Evolutionary conservation across 2,113 vertebrate species (phyloP).

Genomic region (human (Homo sapiens)): DNA sequence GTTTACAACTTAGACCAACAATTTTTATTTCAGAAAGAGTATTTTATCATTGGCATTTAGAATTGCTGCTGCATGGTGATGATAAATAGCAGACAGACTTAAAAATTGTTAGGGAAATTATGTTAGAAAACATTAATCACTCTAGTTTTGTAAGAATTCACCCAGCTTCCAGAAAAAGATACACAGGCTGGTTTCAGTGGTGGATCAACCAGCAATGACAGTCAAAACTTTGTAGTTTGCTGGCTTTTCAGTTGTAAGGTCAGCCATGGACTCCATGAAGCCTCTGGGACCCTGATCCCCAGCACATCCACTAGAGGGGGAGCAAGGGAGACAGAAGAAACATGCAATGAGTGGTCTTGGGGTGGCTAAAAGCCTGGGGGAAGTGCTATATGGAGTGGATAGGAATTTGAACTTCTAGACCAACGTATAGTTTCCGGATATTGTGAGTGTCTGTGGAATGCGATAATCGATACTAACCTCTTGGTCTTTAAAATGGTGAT

Average conservation of each 20-base stretch:
- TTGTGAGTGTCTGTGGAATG: not conserved
- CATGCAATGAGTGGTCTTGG: not conserved
- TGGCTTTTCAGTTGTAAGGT: not conserved
- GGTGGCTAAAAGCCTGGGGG: not conserved
- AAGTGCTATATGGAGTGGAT: not conserved
- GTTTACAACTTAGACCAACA: slow-evolving; percentile 39
- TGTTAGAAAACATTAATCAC: slow-evolving; percentile 8
- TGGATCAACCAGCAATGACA: not conserved
- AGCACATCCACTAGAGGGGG: not conserved
- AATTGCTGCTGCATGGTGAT: not conserved
- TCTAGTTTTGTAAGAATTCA: slow-evolving; percentile 17
- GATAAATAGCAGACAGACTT: slow-evolving; percentile 45
- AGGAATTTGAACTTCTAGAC: not conserved
- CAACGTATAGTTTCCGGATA: not conserved
- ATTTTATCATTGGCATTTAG: slow-evolving; percentile 48
- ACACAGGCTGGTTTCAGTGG: not conserved
- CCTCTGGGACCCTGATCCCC: not conserved
- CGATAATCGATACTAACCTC: not conserved
- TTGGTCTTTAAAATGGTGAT: slow-evolving; percentile 10
- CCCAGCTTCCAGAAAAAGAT: not conserved
- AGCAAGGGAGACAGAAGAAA: not conserved
- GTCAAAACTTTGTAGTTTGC: not conserved
- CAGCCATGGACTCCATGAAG: not conserved
- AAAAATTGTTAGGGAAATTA: slow-evolving; percentile 45
- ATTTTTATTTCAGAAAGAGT: not conserved